phyloP scores from a whole-genome alignment of 2,113 vertebrate genomes.

The Centropristis striata region DNA sequence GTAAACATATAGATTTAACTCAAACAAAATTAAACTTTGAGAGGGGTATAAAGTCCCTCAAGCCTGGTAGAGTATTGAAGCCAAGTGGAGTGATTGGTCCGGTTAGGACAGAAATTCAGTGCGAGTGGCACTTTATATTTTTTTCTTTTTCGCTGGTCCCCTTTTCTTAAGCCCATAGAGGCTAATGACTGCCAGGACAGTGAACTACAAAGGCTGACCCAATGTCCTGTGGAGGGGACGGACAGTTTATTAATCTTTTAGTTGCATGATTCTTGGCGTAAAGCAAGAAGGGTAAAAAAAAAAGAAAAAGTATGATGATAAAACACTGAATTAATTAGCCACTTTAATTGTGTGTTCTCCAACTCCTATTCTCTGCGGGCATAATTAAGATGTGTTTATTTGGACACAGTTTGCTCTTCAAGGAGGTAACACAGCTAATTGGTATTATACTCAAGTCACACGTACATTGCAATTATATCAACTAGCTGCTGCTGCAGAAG shows the following conservation, averaged over 20 bases:
- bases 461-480: constrained; percentile 72
- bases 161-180: constrained; percentile 47
- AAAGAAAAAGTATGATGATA: constrained; percentile 54
- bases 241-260: constrained; percentile 60
- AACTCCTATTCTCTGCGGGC: constrained; percentile 78
- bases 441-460: constrained; percentile 79
- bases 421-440: constrained; percentile 82
- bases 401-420: constrained; percentile 82
- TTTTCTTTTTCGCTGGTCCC: constrained; percentile 17
- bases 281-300: constrained; percentile 33
- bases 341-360: constrained; percentile 81
- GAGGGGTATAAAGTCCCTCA: constrained; percentile 15
- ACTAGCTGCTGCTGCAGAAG: constrained; percentile 60
- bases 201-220: constrained; percentile 66
- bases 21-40: constrained; percentile 28
- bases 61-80: constrained; percentile 14
- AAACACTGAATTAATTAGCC: constrained; percentile 80
- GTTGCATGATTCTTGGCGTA: constrained; percentile 63
- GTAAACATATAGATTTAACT: constrained; percentile 14
- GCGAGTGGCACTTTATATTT: background rate
- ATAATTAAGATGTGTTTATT: constrained; percentile 85
- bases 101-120: constrained; percentile 13
- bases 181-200: constrained; percentile 65
- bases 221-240: constrained; percentile 40
- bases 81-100: constrained; percentile 33